Evolutionary conservation across 2,113 vertebrate species (phyloP).

Genomic region (Cepphus grylle): DNA sequence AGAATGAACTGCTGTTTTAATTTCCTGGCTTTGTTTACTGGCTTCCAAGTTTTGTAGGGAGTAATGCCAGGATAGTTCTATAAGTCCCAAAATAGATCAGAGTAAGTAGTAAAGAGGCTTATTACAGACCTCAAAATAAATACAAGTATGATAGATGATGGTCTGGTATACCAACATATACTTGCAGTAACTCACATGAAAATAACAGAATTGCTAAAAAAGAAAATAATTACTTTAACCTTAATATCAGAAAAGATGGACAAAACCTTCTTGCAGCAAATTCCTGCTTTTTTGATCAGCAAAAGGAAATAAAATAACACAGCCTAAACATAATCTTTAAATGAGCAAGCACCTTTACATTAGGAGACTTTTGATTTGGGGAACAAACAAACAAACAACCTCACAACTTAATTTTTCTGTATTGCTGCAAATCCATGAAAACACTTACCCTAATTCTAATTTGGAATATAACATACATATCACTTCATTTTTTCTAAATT

Average conservation of each 20-base stretch:
- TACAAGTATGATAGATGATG: background rate
- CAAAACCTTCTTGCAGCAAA: background rate
- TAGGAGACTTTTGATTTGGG: background rate
- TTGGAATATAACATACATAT: background rate
- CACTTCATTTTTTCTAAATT: background rate
- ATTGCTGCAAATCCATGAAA: background rate
- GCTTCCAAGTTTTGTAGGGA: background rate
- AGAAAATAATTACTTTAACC: background rate
- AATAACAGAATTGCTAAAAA: background rate
- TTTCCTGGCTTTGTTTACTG: background rate
- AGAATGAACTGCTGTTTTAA: background rate
- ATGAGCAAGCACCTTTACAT: rapidly evolving
- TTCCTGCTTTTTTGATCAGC: background rate
- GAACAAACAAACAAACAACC: no score
- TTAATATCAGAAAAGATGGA: background rate
- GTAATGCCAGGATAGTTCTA: background rate
- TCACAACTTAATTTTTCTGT: background rate
- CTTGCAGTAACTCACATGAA: background rate
- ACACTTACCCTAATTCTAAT: background rate
- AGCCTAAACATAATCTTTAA: background rate
- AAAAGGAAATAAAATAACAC: background rate
- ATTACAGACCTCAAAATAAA: background rate
- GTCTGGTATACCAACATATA: background rate
- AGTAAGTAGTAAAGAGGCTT: background rate
- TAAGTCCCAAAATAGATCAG: background rate